Base-by-base conservation (phyloP, 2,888 invertebrate genomes). In the Villa cingulata region DNA sequence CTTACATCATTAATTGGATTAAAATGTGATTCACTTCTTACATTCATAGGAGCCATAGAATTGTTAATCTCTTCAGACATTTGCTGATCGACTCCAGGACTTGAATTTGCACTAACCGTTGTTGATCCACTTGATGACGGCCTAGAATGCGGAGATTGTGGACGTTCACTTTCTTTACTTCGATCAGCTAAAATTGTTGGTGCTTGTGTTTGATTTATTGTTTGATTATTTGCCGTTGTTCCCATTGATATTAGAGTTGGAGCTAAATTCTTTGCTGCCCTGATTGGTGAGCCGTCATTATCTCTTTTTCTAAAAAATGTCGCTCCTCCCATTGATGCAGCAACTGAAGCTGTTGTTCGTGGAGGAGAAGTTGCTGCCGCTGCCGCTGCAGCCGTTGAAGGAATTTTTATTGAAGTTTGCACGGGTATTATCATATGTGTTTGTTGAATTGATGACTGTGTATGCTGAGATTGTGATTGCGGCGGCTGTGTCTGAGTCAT, bases 261-360 rank as follows among this genome's bases (percentile, higher is more conserved):
- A 4, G 61, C 71, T 41, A 80, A 66, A 66, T 80, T 80, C 62
- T 78, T 78, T 17, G 77, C 76, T 1, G 75, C 78, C 51, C 83
- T 80, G 50, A 78, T 66, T 1, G 81, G 78, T 0, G 80, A 76
- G 12, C 64, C 66, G 49, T 91, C 91, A 43, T 81, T 77, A 56
- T 91, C 91, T 37, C 92, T 74, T 70, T 94, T 94, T 50, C 92
- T 74, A 49, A 94, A 56, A 70, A 70, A 94, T 86, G 59, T 87
- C 14, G 66, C 57, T 3, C 60, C 59, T 2, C 60, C 53, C 4
- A 29, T 1, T 4, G 45, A 17, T 5, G 43, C 46, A 23, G 49
- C 48, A 20, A 54, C 55, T 3, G 43, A 53, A 1, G 60, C 62
- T 6, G 44, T 36, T 19, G 46, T 86, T 1, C 89, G 88, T 53